phyloP scores from a whole-genome alignment of 2,113 vertebrate genomes.

The Mustela lutreola region DNA sequence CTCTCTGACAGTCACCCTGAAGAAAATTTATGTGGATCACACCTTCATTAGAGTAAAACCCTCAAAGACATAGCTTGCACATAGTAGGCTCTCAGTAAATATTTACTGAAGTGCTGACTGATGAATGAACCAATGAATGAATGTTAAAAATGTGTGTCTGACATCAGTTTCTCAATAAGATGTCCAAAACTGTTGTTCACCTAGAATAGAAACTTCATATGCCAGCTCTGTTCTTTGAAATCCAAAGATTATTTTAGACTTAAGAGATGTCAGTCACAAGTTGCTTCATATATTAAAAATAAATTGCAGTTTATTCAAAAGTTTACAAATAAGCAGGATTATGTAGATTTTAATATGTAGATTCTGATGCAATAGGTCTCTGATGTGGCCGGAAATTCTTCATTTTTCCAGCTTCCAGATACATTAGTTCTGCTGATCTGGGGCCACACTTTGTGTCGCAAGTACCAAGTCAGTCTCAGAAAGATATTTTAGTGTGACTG shows the following conservation, averaged over 20 bases:
- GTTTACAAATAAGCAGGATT: neutral
- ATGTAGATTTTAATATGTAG: neutral
- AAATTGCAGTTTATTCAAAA: neutral
- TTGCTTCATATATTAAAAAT: neutral
- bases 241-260: neutral
- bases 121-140: neutral
- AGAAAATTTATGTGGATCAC: neutral
- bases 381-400: neutral
- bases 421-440: neutral
- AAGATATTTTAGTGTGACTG: neutral
- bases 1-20: neutral
- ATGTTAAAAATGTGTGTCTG: neutral
- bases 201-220: neutral
- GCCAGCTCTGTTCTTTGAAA: neutral
- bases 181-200: neutral
- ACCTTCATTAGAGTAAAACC: neutral
- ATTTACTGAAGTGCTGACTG: neutral
- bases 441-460: neutral
- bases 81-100: neutral
- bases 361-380: neutral
- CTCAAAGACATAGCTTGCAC: neutral
- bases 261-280: neutral
- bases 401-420: neutral
- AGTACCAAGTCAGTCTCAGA: neutral
- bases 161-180: neutral